Evolutionary conservation across 1,140 invertebrate genomes (phyloP).

Genomic region (Rhagoletis pomonella): DNA sequence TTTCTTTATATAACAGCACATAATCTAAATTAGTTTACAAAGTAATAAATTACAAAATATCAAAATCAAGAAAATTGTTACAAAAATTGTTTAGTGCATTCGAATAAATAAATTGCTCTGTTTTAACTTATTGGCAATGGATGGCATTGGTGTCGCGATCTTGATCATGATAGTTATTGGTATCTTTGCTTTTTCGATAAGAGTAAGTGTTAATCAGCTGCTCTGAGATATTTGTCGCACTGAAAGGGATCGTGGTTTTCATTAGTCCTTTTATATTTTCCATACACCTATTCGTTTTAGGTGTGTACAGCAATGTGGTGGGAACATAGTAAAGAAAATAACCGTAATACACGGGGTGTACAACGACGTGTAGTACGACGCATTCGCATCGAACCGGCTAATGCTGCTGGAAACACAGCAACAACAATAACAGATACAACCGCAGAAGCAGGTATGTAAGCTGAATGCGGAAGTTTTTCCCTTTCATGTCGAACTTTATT

Average conservation of each 20-base stretch:
- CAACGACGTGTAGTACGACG: slow-evolving; percentile 49
- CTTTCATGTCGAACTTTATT: no score
- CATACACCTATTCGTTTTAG: neutral
- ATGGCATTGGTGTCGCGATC: neutral
- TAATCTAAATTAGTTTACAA: no score
- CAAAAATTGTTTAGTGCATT: no score
- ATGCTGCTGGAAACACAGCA: neutral
- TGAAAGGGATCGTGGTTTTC: neutral
- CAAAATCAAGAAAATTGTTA: no score
- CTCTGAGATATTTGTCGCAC: neutral
- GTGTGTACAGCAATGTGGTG: slow-evolving; percentile 4
- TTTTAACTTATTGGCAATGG: neutral
- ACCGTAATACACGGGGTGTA: neutral
- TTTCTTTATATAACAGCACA: no score
- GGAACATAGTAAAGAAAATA: neutral
- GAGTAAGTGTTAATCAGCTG: slow-evolving; percentile 43
- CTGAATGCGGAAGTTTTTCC: no score
- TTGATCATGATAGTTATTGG: neutral
- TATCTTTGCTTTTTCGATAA: slow-evolving; percentile 6
- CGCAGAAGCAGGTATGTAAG: neutral
- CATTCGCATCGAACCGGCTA: slow-evolving; percentile 54
- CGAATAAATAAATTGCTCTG: no score
- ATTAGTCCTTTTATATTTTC: neutral
- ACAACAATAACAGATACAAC: neutral
- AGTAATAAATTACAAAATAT: neutral